These are phyloP conservation scores for Drosophila auraria DNA, from an alignment of 1,140 invertebrate species.

Conservation along the genomic window DNA sequence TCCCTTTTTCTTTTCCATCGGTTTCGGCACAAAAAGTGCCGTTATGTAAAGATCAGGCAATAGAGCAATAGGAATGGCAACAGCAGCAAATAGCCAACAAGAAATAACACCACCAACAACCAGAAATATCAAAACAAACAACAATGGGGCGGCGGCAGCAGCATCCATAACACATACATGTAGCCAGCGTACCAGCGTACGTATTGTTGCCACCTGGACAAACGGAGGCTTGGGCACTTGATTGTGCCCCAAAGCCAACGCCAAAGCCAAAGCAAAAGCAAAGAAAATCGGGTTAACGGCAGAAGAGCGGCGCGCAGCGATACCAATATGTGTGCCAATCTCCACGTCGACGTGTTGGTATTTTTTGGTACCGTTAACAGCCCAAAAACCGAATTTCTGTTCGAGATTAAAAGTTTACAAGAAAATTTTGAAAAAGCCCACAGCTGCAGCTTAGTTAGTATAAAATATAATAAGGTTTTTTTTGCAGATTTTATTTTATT, in stretches of 20 bases:
- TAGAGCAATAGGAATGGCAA: slow-evolving; percentile 8
- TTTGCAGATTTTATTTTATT: no score
- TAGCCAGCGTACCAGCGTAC: slow-evolving; percentile 4
- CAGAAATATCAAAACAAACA: slow-evolving; percentile 39
- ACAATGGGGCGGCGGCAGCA: slow-evolving; percentile 21
- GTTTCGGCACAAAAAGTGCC: slow-evolving; percentile 14
- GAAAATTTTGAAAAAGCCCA: no score
- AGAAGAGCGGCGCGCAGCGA: slow-evolving; percentile 5
- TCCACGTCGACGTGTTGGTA: slow-evolving; percentile 19
- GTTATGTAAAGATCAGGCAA: slow-evolving; percentile 45
- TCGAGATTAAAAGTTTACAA: no score
- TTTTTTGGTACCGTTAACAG: slow-evolving; percentile 17
- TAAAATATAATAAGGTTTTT: no score
- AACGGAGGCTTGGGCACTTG: slow-evolving; percentile 26
- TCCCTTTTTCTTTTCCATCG: slow-evolving; percentile 15
- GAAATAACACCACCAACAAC: background rate
- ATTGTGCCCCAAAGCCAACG: slow-evolving; percentile 15
- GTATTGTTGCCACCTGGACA: slow-evolving; percentile 39
- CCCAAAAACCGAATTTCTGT: no score
- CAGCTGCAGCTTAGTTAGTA: no score
- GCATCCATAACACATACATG: slow-evolving; percentile 18
- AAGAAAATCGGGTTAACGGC: slow-evolving; percentile 30
- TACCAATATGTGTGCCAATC: slow-evolving; percentile 45
- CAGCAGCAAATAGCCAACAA: background rate
- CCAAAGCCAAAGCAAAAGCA: background rate